Base-by-base conservation (phyloP, 2,888 invertebrate genomes). In the Luperina nickerlii region DNA sequence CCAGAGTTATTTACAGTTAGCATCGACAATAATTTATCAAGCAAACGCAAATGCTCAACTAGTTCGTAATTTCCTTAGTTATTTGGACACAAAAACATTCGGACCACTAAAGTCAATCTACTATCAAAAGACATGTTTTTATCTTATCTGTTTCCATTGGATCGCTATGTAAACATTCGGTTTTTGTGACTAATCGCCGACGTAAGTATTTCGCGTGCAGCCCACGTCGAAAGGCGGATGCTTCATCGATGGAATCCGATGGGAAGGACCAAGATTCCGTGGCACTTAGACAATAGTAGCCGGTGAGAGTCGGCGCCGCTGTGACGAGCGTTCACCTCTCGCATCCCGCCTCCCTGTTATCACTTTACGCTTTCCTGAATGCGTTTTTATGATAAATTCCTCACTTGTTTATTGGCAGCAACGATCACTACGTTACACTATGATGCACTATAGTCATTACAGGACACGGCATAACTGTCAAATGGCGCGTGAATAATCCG, bases 221-320 rank as follows among this genome's bases (percentile, higher is more conserved):
- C 93, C 94, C 94, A 94, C 94, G 93, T 93, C 92, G 90, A 91
- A 90, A 93, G 91, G 92, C 95, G 96, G 95, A 96, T 96, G 94
- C 94, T 93, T 94, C 95, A 93, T 93, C 94, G 94, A 93, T 93
- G 95, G 96, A 95, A 95, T 96, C 94, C 95, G 95, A 95, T 96
- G 96, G 94, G 95, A 96, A 96, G 96, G 96, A 96, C 96, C 94
- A 96, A 96, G 96, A 96, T 96, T 95, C 96, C 96, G 96, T 94
- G 94, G 95, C 96, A 96, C 95, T 96, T 95, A 96, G 96, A 97
- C 96, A 96, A 96, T 96, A 96, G 95, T 94, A 91, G 94, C 94
- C 95, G 95, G 96, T 95, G 96, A 96, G 96, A 96, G 96, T 95
- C 95, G 96, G 96, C 96, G 96, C 95, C 96, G 95, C 94, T 93